These are phyloP conservation scores for Conomelus anceps DNA, from an alignment of 2,888 invertebrate species.

Conservation along the genomic window DNA sequence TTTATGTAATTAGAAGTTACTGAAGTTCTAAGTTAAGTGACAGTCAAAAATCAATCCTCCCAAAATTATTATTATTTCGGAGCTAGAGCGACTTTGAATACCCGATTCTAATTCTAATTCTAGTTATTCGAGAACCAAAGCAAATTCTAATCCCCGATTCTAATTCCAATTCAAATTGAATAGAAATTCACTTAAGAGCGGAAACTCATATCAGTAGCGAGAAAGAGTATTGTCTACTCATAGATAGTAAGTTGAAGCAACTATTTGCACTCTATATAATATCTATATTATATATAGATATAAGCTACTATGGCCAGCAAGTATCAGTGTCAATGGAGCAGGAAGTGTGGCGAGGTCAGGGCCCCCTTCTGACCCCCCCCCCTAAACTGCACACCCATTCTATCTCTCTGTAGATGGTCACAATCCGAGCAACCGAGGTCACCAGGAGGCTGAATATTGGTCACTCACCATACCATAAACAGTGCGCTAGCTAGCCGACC, in stretches of 20 bases:
- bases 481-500: neutral
- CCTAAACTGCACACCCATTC: neutral
- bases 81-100: no score
- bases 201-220: no score
- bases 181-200: no score
- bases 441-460: neutral
- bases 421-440: neutral
- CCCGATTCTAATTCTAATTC: no score
- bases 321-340: neutral
- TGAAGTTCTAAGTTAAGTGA: no score
- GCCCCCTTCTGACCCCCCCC: neutral
- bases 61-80: no score
- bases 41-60: no score
- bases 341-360: neutral
- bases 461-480: neutral
- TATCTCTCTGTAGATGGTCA: neutral
- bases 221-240: no score
- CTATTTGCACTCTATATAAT: neutral
- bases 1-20: no score
- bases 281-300: neutral
- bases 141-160: no score
- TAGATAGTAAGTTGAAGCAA: neutral
- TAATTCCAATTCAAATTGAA: no score
- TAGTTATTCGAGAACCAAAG: no score
- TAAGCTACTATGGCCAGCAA: neutral